Conservation (phyloP, 2,888 invertebrate genomes). For the Strigamia transsilvanica region DNA sequence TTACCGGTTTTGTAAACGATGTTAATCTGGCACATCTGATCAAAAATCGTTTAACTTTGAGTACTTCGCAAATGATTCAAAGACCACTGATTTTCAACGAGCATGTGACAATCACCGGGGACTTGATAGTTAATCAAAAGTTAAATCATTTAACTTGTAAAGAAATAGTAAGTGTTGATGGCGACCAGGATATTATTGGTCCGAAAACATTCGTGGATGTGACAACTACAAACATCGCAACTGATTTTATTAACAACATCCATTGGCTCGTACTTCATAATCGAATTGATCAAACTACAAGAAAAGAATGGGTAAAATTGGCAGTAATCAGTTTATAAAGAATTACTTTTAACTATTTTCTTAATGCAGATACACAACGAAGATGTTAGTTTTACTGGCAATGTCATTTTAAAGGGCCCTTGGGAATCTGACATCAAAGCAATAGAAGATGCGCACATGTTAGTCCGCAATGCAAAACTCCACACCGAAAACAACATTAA, state of each 20-base stretch:
- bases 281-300: neutral
- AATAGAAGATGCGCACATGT: neutral
- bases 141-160: neutral
- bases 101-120: neutral
- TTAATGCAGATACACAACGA: neutral
- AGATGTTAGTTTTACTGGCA: neutral
- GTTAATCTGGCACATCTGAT: neutral
- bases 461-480: neutral
- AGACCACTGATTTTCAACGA: neutral
- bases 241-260: neutral
- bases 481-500: neutral
- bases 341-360: neutral
- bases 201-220: neutral
- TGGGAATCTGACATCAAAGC: constrained; percentile 1
- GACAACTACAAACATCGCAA: neutral
- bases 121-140: neutral
- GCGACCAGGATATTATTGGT: neutral
- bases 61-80: neutral
- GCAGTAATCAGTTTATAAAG: neutral
- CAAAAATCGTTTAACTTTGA: neutral
- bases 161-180: neutral
- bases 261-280: neutral
- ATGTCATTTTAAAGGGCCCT: neutral
- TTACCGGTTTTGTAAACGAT: neutral
- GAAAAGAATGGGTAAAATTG: neutral